Evolutionary conservation across 2,113 vertebrate genomes (phyloP).

Genomic region (Pluvialis apricaria): DNA sequence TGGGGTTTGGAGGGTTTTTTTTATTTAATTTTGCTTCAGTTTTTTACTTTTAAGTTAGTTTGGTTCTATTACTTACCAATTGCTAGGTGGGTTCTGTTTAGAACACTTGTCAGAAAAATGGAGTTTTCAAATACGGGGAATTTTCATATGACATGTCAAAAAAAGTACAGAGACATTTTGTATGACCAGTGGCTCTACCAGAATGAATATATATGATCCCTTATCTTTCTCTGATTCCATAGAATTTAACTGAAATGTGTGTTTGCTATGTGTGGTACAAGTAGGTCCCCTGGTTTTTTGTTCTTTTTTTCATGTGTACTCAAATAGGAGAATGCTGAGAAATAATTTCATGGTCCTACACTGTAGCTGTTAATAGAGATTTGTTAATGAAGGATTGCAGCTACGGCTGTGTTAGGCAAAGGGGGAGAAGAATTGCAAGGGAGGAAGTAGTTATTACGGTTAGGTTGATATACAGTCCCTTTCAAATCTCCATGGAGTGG

Average conservation of each 20-base stretch:
- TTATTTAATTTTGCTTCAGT: neutral
- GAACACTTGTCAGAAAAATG: neutral
- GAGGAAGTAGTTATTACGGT: neutral
- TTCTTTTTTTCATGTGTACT: constrained; percentile 17
- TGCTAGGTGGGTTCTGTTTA: constrained; percentile 15
- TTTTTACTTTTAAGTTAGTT: neutral
- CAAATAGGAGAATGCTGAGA: neutral
- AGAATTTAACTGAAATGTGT: constrained; percentile 34
- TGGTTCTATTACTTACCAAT: constrained; percentile 1
- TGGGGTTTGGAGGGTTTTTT: neutral
- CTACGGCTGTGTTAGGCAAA: constrained; percentile 5
- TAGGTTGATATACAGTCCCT: neutral
- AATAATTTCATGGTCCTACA: neutral
- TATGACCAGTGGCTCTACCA: constrained; percentile 17
- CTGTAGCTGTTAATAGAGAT: neutral
- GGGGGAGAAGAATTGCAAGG: neutral
- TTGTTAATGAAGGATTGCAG: constrained; percentile 5
- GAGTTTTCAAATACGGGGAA: neutral
- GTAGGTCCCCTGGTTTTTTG: constrained; percentile 20
- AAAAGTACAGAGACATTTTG: neutral
- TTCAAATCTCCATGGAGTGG: constrained; percentile 32
- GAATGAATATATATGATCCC: constrained; percentile 11
- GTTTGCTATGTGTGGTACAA: constrained; percentile 58
- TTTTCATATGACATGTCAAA: constrained; percentile 6
- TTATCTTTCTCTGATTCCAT: neutral